Evolutionary conservation across 2,113 vertebrate species (phyloP).

Genomic region (Nipponia nippon): DNA sequence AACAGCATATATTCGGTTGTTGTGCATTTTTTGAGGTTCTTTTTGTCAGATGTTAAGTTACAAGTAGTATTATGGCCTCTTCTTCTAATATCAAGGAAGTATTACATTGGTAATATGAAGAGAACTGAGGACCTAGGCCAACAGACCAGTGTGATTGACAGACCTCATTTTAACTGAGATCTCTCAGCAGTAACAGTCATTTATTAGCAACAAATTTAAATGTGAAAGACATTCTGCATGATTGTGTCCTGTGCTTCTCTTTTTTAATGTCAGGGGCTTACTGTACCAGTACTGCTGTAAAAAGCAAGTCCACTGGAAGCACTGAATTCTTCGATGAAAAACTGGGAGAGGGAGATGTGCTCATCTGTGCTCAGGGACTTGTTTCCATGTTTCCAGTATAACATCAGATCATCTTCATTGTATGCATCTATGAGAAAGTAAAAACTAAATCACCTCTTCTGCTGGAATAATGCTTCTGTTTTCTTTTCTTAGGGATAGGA

Average conservation of each 20-base stretch:
- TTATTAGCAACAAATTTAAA: not conserved
- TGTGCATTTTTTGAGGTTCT: not conserved
- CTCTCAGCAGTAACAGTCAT: not conserved
- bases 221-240: not conserved
- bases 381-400: constrained; percentile 92
- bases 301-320: constrained; percentile 88
- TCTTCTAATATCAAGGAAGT: not conserved
- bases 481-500: not conserved
- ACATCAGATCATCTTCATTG: constrained; percentile 90
- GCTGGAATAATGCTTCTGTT: not conserved
- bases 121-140: not conserved
- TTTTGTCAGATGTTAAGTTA: not conserved
- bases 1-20: not conserved
- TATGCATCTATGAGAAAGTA: constrained; percentile 82
- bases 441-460: not conserved
- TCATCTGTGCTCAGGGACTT: constrained; percentile 87
- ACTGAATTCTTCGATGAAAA: constrained; percentile 90
- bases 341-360: constrained; percentile 88
- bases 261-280: not conserved
- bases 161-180: not conserved
- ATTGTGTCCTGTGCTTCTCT: not conserved
- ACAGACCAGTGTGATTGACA: not conserved
- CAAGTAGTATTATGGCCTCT: not conserved
- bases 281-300: constrained; percentile 90
- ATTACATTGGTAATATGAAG: not conserved